phyloP scores from a whole-genome alignment of 2,797 vertebrate species.

The Cetoscarus ocellatus region DNA sequence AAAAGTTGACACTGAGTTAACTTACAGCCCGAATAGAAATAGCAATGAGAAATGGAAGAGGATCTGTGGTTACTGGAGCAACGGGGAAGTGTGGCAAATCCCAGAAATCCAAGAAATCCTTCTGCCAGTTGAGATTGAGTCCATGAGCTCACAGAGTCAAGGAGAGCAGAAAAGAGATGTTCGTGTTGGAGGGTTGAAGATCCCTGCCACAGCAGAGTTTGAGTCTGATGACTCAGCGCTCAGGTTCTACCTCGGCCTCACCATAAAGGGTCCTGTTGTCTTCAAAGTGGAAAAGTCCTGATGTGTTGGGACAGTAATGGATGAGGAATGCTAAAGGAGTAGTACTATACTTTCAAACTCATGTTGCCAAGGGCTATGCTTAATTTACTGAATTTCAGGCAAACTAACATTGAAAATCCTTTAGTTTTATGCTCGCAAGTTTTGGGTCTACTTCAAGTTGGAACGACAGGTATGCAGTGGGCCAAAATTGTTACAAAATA shows the following conservation, averaged over 20 bases:
- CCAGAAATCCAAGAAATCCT: slow-evolving; percentile 38
- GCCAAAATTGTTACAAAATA: too few relatives aligned
- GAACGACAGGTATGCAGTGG: too few relatives aligned
- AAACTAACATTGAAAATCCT: too few relatives aligned
- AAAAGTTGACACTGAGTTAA: not conserved
- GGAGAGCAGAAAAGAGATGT: not conserved
- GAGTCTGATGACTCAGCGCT: accelerated
- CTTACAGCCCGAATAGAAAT: accelerated
- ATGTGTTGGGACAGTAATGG: not conserved
- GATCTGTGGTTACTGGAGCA: slow-evolving; percentile 14
- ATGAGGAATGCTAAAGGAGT: not conserved
- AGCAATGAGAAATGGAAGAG: accelerated
- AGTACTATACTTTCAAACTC: too few relatives aligned
- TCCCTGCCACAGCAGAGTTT: not conserved
- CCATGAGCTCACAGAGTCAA: accelerated
- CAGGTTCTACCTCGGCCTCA: slow-evolving; percentile 50
- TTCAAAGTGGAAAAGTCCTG: not conserved
- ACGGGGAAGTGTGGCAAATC: slow-evolving; percentile 26
- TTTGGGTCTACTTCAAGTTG: too few relatives aligned
- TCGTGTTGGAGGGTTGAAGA: not conserved
- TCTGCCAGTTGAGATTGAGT: not conserved
- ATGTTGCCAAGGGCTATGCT: too few relatives aligned
- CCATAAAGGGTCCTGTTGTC: slow-evolving; percentile 45
- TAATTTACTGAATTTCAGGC: too few relatives aligned
- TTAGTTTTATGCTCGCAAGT: too few relatives aligned